Evolutionary conservation across 35 echinoderm and acorn worm species (phyloP), one percentile per base, ranked within the genome.

Genomic region (Apostichopus californicus): DNA sequence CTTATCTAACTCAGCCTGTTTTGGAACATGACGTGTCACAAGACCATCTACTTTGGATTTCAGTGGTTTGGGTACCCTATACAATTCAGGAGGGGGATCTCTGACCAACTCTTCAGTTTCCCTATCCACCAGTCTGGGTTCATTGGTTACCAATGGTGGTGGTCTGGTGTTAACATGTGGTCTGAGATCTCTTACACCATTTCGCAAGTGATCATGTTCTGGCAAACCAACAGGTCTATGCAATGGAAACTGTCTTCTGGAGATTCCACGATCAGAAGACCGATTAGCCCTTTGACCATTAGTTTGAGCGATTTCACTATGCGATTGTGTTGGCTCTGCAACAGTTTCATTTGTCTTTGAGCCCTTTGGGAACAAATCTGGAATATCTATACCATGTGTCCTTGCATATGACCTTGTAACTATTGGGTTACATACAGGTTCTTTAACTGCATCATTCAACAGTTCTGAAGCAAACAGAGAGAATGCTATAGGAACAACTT

Each of bases 51-150:
- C 1, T 77, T 84, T 92, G 17, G 91, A 58, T 57, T 61, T 81
- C 53, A 92, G 90, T 92, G 90, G 90, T 64, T 79, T 92, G 4
- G 60, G 80, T 34, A 80, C 63, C 26, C 80, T 26, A 61, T 86
- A 93, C 34, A 93, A 82, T 13, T 89, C 84, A 54, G 75, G 55
- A 17, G 92, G 85, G 22, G 8, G 56, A 85, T 83, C 80, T 12
- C 80, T 54, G 46, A 54, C 8, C 25, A 84, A 17, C n/a, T 58
- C n/a, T 63, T 57, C 9, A 18, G 56, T 20, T 34, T 66, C 24
- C 15, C 86, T 92, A 81, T 92, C 91, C 59, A 92, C 91, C 20
- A 92, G 46, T 92, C 91, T 71, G 17, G 79, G 91, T 84, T 92
- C 91, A 8, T 56, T 12, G 58, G 22, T 5, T 15, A 24, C 13